These are phyloP conservation scores for Hydriomena furcata DNA, from an alignment of 2,888 invertebrate genomes.

Conservation along the genomic window DNA sequence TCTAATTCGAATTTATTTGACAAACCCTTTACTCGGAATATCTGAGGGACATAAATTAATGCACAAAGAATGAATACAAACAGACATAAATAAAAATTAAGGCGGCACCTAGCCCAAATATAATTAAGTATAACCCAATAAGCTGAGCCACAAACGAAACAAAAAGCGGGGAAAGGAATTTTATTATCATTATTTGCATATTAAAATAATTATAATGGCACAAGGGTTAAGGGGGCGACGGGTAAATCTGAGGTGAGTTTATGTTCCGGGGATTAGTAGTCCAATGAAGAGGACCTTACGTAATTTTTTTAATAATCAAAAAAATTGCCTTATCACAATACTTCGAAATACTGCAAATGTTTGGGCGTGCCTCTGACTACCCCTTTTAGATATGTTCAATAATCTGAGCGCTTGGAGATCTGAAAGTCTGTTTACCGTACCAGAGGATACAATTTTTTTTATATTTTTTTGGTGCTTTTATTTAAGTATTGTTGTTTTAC, in stretches of 20 bases:
- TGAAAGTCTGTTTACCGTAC: too few relatives aligned
- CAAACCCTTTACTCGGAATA: conserved; percentile 27
- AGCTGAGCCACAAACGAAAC: conserved; percentile 68
- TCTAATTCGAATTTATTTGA: conserved; percentile 19
- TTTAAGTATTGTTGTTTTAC: too few relatives aligned
- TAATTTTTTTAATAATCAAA: background rate
- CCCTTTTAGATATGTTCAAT: too few relatives aligned
- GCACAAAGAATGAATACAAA: conserved; percentile 55
- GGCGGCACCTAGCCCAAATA: conserved; percentile 59
- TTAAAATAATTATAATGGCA: conserved; percentile 78
- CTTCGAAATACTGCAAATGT: too few relatives aligned
- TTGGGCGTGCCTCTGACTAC: too few relatives aligned
- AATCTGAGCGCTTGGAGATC: too few relatives aligned
- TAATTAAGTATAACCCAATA: conserved; percentile 79
- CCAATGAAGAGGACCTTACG: conserved; percentile 3
- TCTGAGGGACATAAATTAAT: conserved; percentile 40
- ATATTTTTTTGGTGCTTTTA: too few relatives aligned
- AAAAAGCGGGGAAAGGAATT: conserved; percentile 71
- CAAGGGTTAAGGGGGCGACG: conserved; percentile 47
- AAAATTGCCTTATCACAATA: too few relatives aligned
- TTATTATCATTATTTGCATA: conserved; percentile 83
- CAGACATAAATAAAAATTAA: conserved; percentile 75
- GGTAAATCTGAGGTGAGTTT: conserved; percentile 19
- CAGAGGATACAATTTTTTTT: too few relatives aligned
- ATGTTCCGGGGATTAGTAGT: conserved; percentile 21